These are phyloP conservation scores for Lycopodina hypogea DNA, from an alignment of 37 sponge, comb jelly and placozoan species.

Conservation along the genomic window DNA sequence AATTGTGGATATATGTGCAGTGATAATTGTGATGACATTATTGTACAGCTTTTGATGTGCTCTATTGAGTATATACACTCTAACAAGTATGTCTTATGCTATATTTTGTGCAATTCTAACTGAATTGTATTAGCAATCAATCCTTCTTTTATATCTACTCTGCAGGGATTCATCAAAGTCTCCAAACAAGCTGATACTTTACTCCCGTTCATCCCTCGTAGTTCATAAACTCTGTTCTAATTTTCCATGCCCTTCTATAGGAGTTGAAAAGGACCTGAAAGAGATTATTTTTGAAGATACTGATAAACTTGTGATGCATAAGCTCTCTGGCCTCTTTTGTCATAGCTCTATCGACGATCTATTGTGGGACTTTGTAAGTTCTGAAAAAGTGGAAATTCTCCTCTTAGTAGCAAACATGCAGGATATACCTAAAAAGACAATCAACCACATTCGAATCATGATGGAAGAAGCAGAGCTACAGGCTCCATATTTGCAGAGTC, in stretches of 20 bases:
- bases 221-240: constrained; percentile 68
- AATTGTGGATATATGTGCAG: too few relatives aligned
- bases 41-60: too few relatives aligned
- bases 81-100: too few relatives aligned
- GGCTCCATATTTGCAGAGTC: not conserved
- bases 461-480: constrained; percentile 74
- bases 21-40: too few relatives aligned
- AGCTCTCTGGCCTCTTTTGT: constrained; percentile 43
- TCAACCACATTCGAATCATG: constrained; percentile 76
- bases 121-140: too few relatives aligned
- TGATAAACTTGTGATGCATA: constrained; percentile 34
- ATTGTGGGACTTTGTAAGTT: constrained; percentile 36
- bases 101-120: too few relatives aligned
- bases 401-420: constrained; percentile 56
- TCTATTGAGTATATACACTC: too few relatives aligned
- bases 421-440: constrained; percentile 47
- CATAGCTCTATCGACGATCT: constrained; percentile 38
- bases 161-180: constrained; percentile 8
- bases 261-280: not conserved
- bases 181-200: constrained; percentile 77
- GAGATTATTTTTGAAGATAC: constrained; percentile 27
- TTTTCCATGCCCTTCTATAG: constrained; percentile 26
- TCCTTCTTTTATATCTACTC: not conserved
- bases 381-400: constrained; percentile 27
- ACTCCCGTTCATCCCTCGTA: constrained; percentile 75